phyloP scores from a whole-genome alignment of 2,113 vertebrate species.

The Calidris pugnax region DNA sequence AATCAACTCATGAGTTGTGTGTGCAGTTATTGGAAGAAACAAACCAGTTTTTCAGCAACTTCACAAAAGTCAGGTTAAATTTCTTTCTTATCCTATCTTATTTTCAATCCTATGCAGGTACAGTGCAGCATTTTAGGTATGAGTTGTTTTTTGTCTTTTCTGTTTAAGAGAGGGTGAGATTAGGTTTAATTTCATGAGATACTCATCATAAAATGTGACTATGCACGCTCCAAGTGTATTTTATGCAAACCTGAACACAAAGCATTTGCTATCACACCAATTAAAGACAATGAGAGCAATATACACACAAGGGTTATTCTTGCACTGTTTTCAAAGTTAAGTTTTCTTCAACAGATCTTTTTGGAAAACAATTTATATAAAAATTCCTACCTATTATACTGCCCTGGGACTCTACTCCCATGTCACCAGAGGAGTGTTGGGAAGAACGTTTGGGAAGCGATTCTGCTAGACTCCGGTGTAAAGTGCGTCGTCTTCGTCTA shows the following conservation, averaged over 20 bases:
- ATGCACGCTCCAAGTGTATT: neutral
- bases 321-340: neutral
- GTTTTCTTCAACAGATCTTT: neutral
- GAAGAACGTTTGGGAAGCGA: slow-evolving; percentile 75
- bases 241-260: neutral
- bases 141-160: neutral
- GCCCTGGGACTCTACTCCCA: slow-evolving; percentile 36
- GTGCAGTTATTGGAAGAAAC: neutral
- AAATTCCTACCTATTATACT: slow-evolving; percentile 63
- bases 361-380: neutral
- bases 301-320: neutral
- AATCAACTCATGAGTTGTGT: neutral
- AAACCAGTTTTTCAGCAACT: neutral
- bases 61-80: neutral
- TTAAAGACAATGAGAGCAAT: neutral
- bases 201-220: neutral
- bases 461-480: slow-evolving; percentile 79
- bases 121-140: neutral
- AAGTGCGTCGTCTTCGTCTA: slow-evolving; percentile 84
- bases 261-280: neutral
- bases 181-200: neutral
- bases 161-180: neutral
- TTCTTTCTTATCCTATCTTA: neutral
- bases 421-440: slow-evolving; percentile 56
- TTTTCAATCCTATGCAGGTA: neutral